These are phyloP conservation scores for Heloderma charlesbogerti DNA, from an alignment of 2,113 vertebrate genomes.

Conservation along the genomic window DNA sequence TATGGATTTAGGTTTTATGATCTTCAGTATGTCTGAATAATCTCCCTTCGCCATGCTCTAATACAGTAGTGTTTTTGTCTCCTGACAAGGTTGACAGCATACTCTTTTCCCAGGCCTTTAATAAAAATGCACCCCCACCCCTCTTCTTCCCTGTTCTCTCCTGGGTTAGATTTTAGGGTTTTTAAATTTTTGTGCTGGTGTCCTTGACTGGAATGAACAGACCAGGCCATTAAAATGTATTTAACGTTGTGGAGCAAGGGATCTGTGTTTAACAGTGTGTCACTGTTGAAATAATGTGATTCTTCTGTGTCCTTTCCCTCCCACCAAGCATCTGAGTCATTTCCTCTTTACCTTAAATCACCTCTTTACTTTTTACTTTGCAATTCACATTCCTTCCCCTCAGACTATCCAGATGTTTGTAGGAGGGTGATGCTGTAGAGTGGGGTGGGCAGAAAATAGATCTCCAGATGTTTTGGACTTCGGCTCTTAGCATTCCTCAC, in stretches of 20 bases:
- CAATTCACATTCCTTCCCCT: background rate
- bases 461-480: too few relatives aligned
- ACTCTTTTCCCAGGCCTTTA: background rate
- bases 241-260: background rate
- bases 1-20: conserved; percentile 8
- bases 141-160: background rate
- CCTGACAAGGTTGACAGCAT: background rate
- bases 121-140: background rate
- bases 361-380: conserved; percentile 7
- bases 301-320: conserved; percentile 1
- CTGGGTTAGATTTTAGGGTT: background rate
- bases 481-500: too few relatives aligned
- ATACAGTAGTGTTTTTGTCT: conserved; percentile 10
- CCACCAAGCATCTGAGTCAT: background rate
- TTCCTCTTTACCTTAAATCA: conserved; percentile 1
- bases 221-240: background rate
- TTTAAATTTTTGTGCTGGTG: background rate
- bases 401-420: background rate
- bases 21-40: background rate
- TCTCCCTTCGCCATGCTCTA: background rate
- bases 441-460: too few relatives aligned
- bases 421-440: background rate
- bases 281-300: conserved; percentile 20
- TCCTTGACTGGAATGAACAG: conserved; percentile 4
- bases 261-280: conserved; percentile 1